Base-by-base conservation (phyloP, 1,140 invertebrate species). In the Eriosoma lanigerum region DNA sequence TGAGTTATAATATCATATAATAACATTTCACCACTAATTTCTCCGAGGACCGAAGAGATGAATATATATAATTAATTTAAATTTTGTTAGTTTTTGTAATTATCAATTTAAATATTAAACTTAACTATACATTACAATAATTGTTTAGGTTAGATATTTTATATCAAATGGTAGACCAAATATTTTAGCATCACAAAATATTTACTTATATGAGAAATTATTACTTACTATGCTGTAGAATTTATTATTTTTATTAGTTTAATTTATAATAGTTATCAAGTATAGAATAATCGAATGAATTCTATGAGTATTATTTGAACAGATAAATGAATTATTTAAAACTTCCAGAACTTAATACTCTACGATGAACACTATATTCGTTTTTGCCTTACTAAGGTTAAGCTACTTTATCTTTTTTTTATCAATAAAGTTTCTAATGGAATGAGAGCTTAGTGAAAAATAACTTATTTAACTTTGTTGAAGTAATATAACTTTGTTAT, bases 401-500 rank as follows among this genome's bases (percentile, higher is more conserved):
- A 68, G 15, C 21, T 68, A 9, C 13, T 6, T 68, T 21, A 29
- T 62, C 44, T 48, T 24, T 24, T 68, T 48, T 48, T 68, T 48
- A 24, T 68, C 21, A n/a, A 2, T 26, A 48, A 68, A 48, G 66
- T 68, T 68, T 68, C 1, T 26, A 68, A 26, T 17, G 44, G 21
- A 46, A 46, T 68, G 19, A 24, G 29, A 64, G 17, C 29, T 38
- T 38, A 64, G n/a, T 46, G 21, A 48, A 68, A 68, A 46, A 26
- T n/a, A 48, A 68, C n/a, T 68, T 46, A 48, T 68, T 46, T 48
- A 48, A 68, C 46, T 46, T 48, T 6, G 44, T 24, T n/a, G 13
- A 68, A 21, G 26, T n/a, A 17, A n/a, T 68, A 19, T 66, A 46
- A 68, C 38, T 68, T 68, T 26, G 38, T 48, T 68, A 5, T 68